phyloP scores from a whole-genome alignment of 2,888 invertebrate species.

The Nebria brevicollis region DNA sequence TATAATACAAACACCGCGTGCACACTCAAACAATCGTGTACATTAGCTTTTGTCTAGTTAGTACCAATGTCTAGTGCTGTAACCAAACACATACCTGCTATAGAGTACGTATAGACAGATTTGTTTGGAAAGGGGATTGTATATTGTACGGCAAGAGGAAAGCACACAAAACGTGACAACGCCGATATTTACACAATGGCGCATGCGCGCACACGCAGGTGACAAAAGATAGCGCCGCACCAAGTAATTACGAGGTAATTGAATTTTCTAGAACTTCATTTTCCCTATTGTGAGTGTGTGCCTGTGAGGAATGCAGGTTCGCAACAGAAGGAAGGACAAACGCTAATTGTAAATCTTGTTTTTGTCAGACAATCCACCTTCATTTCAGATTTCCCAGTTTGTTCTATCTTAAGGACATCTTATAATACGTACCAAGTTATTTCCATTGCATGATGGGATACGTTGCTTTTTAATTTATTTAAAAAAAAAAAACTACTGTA shows the following conservation, averaged over 20 bases:
- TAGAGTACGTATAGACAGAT: background rate
- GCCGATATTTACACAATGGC: background rate
- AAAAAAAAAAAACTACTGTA: too few relatives aligned
- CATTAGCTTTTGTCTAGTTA: background rate
- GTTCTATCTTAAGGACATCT: background rate
- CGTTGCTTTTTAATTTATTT: too few relatives aligned
- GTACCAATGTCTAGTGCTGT: background rate
- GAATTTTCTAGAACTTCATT: conserved; percentile 47
- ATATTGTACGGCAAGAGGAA: background rate
- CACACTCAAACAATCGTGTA: background rate
- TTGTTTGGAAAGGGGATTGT: background rate
- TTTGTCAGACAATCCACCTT: conserved; percentile 26
- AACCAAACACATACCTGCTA: background rate
- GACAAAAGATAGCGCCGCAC: conserved; percentile 35
- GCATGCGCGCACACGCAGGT: conserved; percentile 20
- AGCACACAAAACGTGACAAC: conserved; percentile 7
- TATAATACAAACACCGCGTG: background rate
- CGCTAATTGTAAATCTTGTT: conserved; percentile 47
- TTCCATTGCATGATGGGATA: background rate
- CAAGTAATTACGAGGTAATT: conserved; percentile 45
- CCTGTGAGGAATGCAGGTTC: conserved; percentile 15
- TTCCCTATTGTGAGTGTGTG: conserved; percentile 40
- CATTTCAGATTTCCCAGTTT: conserved; percentile 2
- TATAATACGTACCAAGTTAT: background rate
- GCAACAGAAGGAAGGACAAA: conserved; percentile 35